Base-by-base conservation (phyloP, 2,888 invertebrate species). In the Trissonchulus sp. region DNA sequence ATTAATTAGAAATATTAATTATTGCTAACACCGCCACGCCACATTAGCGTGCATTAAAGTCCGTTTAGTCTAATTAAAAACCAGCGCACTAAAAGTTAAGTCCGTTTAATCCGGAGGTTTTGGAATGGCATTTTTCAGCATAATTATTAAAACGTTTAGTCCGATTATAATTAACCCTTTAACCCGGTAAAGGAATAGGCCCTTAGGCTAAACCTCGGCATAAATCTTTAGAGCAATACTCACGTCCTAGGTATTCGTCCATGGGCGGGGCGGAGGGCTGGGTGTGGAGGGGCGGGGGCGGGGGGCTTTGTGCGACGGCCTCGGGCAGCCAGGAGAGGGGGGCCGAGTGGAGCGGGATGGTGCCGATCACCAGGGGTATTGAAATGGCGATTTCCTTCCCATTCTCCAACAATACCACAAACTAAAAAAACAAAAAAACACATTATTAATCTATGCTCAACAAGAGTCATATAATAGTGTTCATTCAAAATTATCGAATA, bases 311-410 rank as follows among this genome's bases (percentile, higher is more conserved):
- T 60, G 31, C 23, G 23, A 33, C 18, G 31, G 35, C 48, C 38
- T 37, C 48, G 37, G 30, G 71, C 34, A 18, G 34, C 72, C 68
- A 62, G 37, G 36, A n/a, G 63, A 33, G 74, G 48, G 69, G 76
- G 30, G 60, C 31, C 34, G 30, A 35, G n/a, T 71, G 36, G n/a
- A 75, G 73, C 8, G 79, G 79, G 30, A 79, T 77, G n/a, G 79
- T 79, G 28, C 79, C 79, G 33, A 80, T 76, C 37, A 79, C 74
- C 48, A 80, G 72, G 31, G 75, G 74, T 23, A 78, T 73, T 28
- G 73, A 76, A 33, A 79, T 28, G 23, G 72, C 76, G 23, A 78
- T 60, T 15, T 65, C 71, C 48, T 18, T 35, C 34, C 62, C 15
- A 18, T 63, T 73, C 8, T 72, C 76, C 15, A 76, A 37, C 65